Percentiles rank a stretch among this genome's conserved stretches.
Conservation (phyloP, 2,797 vertebrate genomes). For the Spinibarbus caldwelli region DNA sequence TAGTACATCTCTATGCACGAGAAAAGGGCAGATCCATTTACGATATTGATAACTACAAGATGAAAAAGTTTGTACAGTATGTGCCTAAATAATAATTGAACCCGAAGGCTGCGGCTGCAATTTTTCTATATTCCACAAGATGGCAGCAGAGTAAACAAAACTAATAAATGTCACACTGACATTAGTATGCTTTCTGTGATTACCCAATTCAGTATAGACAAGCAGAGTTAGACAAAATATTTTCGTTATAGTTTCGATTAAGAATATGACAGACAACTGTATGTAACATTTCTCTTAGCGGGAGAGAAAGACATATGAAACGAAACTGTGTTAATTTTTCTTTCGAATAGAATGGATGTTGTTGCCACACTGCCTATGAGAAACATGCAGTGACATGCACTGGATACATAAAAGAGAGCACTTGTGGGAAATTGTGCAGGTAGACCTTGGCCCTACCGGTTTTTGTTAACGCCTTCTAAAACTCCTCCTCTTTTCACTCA, state of each 20-base stretch:
- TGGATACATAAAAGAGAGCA: neutral
- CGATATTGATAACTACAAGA: neutral
- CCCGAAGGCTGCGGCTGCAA: neutral
- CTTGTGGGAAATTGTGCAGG: neutral
- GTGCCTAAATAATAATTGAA: neutral
- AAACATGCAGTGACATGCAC: conserved; percentile 18
- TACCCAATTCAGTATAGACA: neutral
- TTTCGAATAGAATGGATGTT: neutral
- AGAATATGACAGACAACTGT: neutral
- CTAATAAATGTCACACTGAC: neutral
- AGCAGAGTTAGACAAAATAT: neutral
- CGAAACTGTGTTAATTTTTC: neutral
- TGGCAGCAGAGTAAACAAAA: conserved; percentile 26
- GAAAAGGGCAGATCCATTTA: neutral
- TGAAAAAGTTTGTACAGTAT: neutral
- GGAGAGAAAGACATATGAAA: neutral
- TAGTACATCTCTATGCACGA: no score
- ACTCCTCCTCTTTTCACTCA: conserved; percentile 31
- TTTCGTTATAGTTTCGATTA: neutral
- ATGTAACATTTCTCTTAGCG: neutral
- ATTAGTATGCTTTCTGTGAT: neutral
- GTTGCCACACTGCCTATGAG: neutral
- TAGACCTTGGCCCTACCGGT: neutral
- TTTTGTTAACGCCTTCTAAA: neutral
- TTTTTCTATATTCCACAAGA: conserved; percentile 50